Evolutionary conservation across 2,113 vertebrate species (phyloP).

Genomic region (Vireo altiloquus): DNA sequence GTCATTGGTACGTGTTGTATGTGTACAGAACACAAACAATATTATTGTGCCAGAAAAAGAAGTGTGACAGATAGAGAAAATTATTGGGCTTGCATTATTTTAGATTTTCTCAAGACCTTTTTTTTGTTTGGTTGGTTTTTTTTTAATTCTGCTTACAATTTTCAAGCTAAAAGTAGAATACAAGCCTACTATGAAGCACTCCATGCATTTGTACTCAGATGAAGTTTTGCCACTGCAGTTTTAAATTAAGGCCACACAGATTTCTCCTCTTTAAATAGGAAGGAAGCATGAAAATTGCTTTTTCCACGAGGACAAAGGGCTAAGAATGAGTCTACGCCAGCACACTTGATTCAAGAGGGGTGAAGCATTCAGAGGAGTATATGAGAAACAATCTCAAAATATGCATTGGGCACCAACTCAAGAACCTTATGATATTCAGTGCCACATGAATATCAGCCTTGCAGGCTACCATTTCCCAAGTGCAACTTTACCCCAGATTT

Average conservation of each 20-base stretch:
- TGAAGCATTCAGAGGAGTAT: neutral
- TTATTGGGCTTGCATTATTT: neutral
- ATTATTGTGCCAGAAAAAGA: neutral
- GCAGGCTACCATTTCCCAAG: fast-evolving
- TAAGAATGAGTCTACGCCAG: neutral
- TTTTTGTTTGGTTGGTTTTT: neutral
- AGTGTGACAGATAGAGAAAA: neutral
- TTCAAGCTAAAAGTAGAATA: neutral
- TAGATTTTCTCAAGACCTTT: neutral
- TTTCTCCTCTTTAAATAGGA: neutral
- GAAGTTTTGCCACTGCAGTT: neutral
- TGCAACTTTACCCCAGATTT: neutral
- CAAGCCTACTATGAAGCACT: neutral
- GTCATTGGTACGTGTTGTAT: fast-evolving
- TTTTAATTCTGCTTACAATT: neutral
- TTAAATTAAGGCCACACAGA: neutral
- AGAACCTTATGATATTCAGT: neutral
- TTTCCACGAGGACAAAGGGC: neutral
- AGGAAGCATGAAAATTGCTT: neutral
- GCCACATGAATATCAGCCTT: fast-evolving
- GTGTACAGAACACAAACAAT: neutral
- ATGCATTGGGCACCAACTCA: neutral
- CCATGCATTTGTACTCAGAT: neutral
- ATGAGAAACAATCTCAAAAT: neutral
- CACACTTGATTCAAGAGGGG: neutral